These are phyloP conservation scores for Potorous gilbertii DNA, from an alignment of 2,797 vertebrate species.

Conservation along the genomic window DNA sequence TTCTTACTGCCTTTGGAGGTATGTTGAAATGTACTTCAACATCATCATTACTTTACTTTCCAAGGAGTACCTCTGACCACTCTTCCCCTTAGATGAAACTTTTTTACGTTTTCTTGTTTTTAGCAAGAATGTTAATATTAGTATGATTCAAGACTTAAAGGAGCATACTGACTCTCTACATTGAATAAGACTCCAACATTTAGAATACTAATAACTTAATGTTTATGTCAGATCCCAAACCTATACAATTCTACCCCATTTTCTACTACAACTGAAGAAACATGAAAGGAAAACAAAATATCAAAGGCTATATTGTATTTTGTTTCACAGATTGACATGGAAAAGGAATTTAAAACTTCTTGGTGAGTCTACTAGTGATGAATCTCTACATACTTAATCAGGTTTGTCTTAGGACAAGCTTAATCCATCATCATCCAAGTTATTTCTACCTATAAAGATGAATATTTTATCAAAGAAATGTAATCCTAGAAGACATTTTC, in stretches of 20 bases:
- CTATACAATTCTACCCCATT: background rate
- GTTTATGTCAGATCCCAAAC: background rate
- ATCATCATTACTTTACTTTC: background rate
- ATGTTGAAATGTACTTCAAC: background rate
- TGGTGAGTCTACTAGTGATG: background rate
- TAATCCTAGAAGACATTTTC: background rate
- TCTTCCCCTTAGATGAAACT: background rate
- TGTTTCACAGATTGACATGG: background rate
- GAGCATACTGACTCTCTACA: background rate
- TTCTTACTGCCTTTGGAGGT: background rate
- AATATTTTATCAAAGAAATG: conserved; percentile 10
- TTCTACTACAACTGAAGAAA: background rate
- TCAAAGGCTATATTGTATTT: background rate
- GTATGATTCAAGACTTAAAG: background rate
- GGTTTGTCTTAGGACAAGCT: background rate
- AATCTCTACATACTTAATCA: background rate
- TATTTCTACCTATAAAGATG: conserved; percentile 4
- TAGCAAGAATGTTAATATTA: background rate
- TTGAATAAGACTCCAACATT: background rate
- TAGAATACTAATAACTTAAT: background rate
- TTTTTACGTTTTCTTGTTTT: background rate
- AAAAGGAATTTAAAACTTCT: background rate
- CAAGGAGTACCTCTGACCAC: background rate
- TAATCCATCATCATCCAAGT: background rate
- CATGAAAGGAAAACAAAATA: background rate